These are phyloP conservation scores for Selenia dentaria DNA, from an alignment of 2,888 invertebrate species.

Conservation along the genomic window DNA sequence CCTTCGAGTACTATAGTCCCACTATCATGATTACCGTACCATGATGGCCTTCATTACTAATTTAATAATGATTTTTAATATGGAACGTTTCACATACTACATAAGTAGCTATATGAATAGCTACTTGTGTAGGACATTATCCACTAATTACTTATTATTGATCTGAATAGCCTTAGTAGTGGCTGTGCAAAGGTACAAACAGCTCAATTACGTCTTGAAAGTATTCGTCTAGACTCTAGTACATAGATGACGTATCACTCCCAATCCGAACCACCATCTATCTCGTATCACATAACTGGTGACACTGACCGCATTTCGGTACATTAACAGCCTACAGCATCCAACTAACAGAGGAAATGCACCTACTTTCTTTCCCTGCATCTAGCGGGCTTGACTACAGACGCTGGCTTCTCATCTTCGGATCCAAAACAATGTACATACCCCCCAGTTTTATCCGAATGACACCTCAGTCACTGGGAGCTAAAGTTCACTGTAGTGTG, in stretches of 20 bases:
- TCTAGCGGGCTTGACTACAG: slow-evolving; percentile 59
- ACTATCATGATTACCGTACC: too few species aligned
- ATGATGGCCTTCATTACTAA: too few species aligned
- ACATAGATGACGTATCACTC: too few species aligned
- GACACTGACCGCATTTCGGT: slow-evolving; percentile 67
- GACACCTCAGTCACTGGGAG: slow-evolving; percentile 23
- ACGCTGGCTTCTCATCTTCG: slow-evolving; percentile 30
- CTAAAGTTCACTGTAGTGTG: slow-evolving; percentile 47
- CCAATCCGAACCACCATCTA: slow-evolving; percentile 6
- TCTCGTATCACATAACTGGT: slow-evolving; percentile 42
- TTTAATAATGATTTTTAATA: too few species aligned
- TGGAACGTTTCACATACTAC: too few species aligned
- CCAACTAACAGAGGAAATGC: slow-evolving; percentile 64
- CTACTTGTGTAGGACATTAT: too few species aligned
- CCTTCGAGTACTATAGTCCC: too few species aligned
- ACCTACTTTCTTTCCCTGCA: slow-evolving; percentile 80
- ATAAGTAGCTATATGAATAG: too few species aligned
- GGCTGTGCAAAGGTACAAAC: not conserved
- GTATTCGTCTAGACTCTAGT: too few species aligned
- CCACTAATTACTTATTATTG: too few species aligned
- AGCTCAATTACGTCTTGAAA: not conserved
- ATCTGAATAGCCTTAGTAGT: not conserved
- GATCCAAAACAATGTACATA: slow-evolving; percentile 47
- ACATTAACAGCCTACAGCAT: slow-evolving; percentile 62
- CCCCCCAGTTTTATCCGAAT: slow-evolving; percentile 26